phyloP scores from a whole-genome alignment of 2,888 invertebrate genomes.

The Drosophila neutralis region DNA sequence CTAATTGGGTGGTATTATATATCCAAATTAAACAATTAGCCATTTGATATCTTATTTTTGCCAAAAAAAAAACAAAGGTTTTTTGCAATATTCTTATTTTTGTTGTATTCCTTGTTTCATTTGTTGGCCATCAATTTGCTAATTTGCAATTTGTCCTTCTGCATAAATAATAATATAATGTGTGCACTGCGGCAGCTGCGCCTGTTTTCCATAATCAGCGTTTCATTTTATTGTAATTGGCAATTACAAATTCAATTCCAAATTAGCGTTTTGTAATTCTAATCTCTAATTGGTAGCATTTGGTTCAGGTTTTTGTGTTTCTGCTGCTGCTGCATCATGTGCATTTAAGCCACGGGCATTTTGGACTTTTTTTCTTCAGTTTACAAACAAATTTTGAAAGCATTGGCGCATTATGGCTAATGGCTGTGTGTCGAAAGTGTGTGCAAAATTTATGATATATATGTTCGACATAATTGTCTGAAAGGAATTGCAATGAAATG shows the following conservation, averaged over 20 bases:
- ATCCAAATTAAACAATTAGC: slow-evolving; percentile 13
- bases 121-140: slow-evolving; percentile 9
- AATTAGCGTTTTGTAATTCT: slow-evolving; percentile 65
- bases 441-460: neutral
- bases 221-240: slow-evolving; percentile 30
- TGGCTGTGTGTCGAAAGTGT: neutral
- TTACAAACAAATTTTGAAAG: slow-evolving; percentile 11
- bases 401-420: slow-evolving; percentile 10
- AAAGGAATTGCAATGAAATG: neutral
- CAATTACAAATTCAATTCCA: slow-evolving; percentile 74
- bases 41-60: slow-evolving; percentile 33
- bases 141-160: slow-evolving; percentile 10
- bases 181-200: slow-evolving; percentile 16
- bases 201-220: slow-evolving; percentile 1
- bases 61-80: neutral
- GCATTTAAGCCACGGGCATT: slow-evolving; percentile 51
- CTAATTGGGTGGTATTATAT: slow-evolving; percentile 47
- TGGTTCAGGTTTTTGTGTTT: slow-evolving; percentile 25
- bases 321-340: slow-evolving; percentile 1
- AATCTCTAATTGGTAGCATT: slow-evolving; percentile 59
- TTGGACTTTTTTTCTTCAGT: slow-evolving; percentile 22
- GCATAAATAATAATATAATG: slow-evolving; percentile 20
- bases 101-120: neutral
- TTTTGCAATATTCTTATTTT: neutral
- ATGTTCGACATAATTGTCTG: neutral